Conservation (phyloP, 2,113 vertebrate genomes). For the Heterocephalus glaber region DNA sequence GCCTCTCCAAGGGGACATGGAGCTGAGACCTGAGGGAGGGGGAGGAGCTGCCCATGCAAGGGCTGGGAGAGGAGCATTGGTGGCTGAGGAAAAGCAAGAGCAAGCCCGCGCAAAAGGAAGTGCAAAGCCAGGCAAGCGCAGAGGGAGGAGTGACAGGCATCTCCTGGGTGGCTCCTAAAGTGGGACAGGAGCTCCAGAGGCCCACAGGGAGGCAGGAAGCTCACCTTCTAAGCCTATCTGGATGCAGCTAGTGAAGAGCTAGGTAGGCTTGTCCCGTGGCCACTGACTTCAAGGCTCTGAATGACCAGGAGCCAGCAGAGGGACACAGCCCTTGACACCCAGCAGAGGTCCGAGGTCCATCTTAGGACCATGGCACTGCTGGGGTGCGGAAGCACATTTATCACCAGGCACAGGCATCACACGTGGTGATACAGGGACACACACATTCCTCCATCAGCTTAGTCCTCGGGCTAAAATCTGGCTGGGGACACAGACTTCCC, state of each 20-base stretch:
- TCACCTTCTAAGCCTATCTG: background rate
- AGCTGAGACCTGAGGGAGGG: background rate
- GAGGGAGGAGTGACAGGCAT: background rate
- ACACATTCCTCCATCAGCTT: background rate
- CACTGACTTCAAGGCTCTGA: background rate
- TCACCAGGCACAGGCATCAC: background rate
- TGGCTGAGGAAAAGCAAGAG: background rate
- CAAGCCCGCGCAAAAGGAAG: background rate
- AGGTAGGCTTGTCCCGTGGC: background rate
- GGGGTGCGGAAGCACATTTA: no score
- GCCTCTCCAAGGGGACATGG: background rate
- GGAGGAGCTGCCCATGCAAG: background rate
- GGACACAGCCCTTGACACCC: background rate
- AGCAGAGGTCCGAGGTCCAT: background rate
- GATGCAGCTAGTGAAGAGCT: background rate
- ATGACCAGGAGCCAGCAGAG: background rate
- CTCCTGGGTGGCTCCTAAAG: background rate
- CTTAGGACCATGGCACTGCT: background rate
- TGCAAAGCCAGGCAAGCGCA: background rate
- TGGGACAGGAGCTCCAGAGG: background rate
- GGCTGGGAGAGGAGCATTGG: background rate
- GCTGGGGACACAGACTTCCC: background rate
- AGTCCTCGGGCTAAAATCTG: background rate
- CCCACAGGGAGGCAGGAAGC: background rate
- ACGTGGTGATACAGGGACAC: background rate